Evolutionary conservation across 1,140 invertebrate genomes (phyloP), one percentile per base, ranked within the genome.

Genomic region (Streblospio benedicti): DNA sequence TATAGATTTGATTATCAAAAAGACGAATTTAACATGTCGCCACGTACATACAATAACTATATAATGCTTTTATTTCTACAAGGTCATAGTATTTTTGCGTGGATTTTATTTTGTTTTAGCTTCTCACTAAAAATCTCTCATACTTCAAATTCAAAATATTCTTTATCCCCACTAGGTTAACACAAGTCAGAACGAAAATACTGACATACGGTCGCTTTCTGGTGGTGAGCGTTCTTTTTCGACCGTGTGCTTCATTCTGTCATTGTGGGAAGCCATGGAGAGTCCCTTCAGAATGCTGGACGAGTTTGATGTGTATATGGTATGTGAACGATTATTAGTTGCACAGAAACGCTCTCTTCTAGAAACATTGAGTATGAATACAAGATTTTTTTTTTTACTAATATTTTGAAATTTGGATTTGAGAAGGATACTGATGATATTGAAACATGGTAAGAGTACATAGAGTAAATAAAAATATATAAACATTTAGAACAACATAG

Each of bases 261-360:
- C 94, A 2, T 79, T 99, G 14, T 98, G 95, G 95, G 86, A 91
- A 43, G 87, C 86, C 53, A 87, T 91, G 67, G 85, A 88, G 62
- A 84, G 90, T 59, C 95, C 95, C 0, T 97, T 98, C 76, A 88
- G 91, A 72, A 93, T 96, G 71, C 80, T 98, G 44, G 95, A 98
- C 75, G 95, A 99, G 81, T 97, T 97, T 76, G 95, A 98, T 75
- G 93, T 98, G 0, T 99, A 93, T 74, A 97, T 98, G 89, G 93
- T 81, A 69, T 67, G 69, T 54, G 43, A 20, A 5, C 20, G 6
- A 16, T 49, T 6, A 16, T 23, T 12, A 16, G 6, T 49, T 23
- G 6, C 23, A 6, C 6, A 6, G 23, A 49, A 6, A 16, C n/a
- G 35, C 9, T 49, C 6, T 14, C 14, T 16, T 49, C 12, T 49